These are phyloP conservation scores for cat (Felis catus) DNA, from an alignment of 2,113 vertebrate species.

Conservation along the genomic window DNA sequence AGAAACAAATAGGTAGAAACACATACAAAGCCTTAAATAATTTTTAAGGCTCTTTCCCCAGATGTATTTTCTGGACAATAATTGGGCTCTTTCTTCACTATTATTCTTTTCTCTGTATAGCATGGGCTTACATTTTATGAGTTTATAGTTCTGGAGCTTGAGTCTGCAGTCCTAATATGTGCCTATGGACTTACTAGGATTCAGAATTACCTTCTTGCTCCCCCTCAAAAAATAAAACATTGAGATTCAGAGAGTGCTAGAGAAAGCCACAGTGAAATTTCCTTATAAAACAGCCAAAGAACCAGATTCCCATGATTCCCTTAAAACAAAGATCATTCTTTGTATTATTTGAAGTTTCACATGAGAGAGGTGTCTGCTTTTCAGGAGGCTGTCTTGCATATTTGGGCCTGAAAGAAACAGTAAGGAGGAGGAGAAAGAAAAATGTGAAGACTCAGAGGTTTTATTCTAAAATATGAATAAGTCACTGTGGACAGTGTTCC, in stretches of 20 bases:
- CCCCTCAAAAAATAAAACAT: slow-evolving; percentile 1
- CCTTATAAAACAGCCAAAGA: neutral
- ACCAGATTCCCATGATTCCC: neutral
- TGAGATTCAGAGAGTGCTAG: neutral
- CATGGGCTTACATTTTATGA: neutral
- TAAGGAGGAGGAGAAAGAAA: neutral
- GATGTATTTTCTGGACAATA: neutral
- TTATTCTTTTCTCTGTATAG: neutral
- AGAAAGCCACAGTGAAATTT: slow-evolving; percentile 32
- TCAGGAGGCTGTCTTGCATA: neutral
- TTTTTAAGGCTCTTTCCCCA: neutral
- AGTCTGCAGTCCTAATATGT: neutral
- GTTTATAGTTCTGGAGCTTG: neutral
- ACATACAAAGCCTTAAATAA: neutral
- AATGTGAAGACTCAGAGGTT: neutral
- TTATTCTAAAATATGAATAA: slow-evolving; percentile 27
- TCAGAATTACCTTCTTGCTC: neutral
- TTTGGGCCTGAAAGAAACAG: neutral
- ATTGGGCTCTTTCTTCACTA: neutral
- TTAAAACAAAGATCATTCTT: slow-evolving; percentile 31
- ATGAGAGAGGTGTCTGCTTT: neutral
- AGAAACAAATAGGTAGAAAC: neutral
- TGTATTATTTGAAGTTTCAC: slow-evolving; percentile 11
- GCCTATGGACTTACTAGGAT: neutral
- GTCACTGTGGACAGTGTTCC: neutral